Evolutionary conservation across 2,888 invertebrate species (phyloP), one percentile per base, ranked within the genome.

Genomic region (Rhodophaea formosa): DNA sequence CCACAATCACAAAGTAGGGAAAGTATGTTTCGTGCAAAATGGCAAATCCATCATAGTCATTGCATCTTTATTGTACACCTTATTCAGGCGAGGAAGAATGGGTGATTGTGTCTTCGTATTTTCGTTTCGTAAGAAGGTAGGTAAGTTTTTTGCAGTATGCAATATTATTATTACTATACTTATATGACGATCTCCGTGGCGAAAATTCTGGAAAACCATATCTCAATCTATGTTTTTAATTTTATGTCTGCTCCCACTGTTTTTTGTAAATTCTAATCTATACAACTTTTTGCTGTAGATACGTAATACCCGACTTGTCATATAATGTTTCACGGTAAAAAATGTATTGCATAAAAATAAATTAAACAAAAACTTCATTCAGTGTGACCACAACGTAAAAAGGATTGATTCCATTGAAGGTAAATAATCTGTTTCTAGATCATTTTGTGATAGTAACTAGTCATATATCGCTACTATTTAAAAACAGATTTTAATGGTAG

Each of bases 81-180:
- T 7, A 16, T 16, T 16, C 7, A 12, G 39, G 15, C 43, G 17
- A 51, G 52, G 44, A 55, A 59, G 35, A 55, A 56, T 59, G 30
- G 55, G 39, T 46, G 39, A 56, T 61, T 55, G 57, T 57, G 51
- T 46, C 15, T 42, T 8, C 35, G 35, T 16, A 16, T 39, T 10
- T 14, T 52, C 8, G 1, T 17, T 52, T 10, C 7, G 15, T 32
- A 45, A 6, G 8, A 1, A 17, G 1, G 44, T 55, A 52, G 23
- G 44, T 56, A 56, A 23, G 47, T 23, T 12, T 53, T 53, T 56
- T 46, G 52, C n/a, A n/a, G n/a, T n/a, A n/a, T n/a, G n/a, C n/a
- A n/a, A n/a, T n/a, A n/a, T n/a, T n/a, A n/a, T n/a, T n/a, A n/a
- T n/a, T n/a, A n/a, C n/a, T n/a, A n/a, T n/a, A n/a, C n/a, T n/a